Base-by-base conservation (phyloP, 1,140 invertebrate genomes). In the Melipona quadrifasciata region DNA sequence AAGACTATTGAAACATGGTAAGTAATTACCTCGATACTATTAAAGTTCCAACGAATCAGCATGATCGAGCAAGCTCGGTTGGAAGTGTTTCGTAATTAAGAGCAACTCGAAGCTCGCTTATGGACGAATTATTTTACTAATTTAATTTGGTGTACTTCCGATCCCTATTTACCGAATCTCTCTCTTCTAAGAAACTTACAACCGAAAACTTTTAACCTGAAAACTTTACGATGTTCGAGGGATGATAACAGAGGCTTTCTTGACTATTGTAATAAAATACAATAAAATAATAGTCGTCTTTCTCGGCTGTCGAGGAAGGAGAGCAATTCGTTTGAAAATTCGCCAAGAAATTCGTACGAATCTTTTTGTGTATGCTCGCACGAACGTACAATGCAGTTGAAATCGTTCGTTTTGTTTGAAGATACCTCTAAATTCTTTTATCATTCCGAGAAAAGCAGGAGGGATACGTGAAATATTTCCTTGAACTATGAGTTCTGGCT, bases 401-500 rank as follows among this genome's bases (percentile, higher is more conserved):
- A 17, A 57, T 12, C n/a, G 53, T 27, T 53, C 19, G 72, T 57
- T 34, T 55, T 34, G 72, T 55, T 55, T 24, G 27, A 31, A 53
- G 72, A 31, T 27, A 57, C 12, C 53, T 10, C 51, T 31, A n/a
- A 34, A 57, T 24, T 74, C 39, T 55, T 74, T 74, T 55, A 31
- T 12, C 27, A 8, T 4, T 11, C 24, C 16, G 8, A 12, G 12
- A 31, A 64, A 19, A 47, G 21, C 39, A 53, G 31, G 16, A 55
- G 10, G 14, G 16, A 75, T 24, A 34, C 12, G 21, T 19, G 24
- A 19, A 75, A 57, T 11, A 19, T 64, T 74, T 34, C 58, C 19
- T n/a, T 39, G 3, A 64, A 51, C 58, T 47, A 65, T 77, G 64
- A 47, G 31, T 77, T 77, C 75, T 77, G 75, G 75, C 75, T 27